Evolutionary conservation across 2,113 vertebrate species (phyloP), one percentile per base, ranked within the genome.

Genomic region (Aspidoscelis tigris): DNA sequence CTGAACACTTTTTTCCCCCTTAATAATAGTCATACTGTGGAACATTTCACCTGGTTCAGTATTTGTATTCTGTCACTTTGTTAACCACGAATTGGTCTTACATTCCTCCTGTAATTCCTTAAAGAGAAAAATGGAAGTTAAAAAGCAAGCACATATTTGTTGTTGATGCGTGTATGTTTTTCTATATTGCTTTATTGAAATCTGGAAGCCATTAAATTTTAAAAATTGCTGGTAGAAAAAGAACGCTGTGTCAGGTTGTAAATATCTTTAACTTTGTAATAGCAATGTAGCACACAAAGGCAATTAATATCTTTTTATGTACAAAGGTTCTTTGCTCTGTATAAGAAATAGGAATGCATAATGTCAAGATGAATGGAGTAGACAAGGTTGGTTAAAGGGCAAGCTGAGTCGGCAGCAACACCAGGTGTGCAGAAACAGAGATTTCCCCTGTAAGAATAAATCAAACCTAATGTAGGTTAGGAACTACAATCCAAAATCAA

Each of bases 351-450:
- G 72, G 47, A 33, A 58, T 70, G 47, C 76, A 68, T 69, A 83
- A 77, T 16, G 8, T 84, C 50, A 77, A 66, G 26, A 55, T 43
- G 3, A 84, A 58, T 77, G 50, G 50, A n/a, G 66, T 58, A 78
- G 75, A 44, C 82, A 77, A 70, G 74, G 53, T 11, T 84, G 66
- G n/a, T n/a, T 58, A 77, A 84, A 84, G 75, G 47, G 77, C 82
- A 78, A 33, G 21, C 6, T 61, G 65, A 84, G 33, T 77, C 33
- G 47, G 53, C 33, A 7, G 58, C 75, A 61, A 39, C 18, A 43
- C 44, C 82, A 84, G 82, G 47, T 83, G 74, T 69, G 53, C 66
- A 43, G 50, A 77, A 44, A 53, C 41, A 58, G 39, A 76, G 24
- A n/a, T 41, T 68, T 24, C 66, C 70, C 24, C 75, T n/a, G 8